These are phyloP conservation scores for Garrulus glandarius DNA, from an alignment of 2,797 vertebrate genomes.

Conservation along the genomic window DNA sequence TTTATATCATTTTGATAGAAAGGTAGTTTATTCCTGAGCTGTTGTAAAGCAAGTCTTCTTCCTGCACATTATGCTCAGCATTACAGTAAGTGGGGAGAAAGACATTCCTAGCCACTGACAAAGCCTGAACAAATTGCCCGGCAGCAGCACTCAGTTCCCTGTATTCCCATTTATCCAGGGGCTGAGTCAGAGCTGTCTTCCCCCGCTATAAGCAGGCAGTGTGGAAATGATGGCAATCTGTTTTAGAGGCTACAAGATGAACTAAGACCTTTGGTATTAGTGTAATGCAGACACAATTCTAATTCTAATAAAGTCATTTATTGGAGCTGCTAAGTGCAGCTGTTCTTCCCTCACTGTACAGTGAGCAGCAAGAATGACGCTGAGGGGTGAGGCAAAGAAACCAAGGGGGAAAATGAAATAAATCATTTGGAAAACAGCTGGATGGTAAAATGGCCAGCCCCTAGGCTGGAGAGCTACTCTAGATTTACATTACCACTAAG, in stretches of 20 bases:
- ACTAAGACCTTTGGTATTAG: constrained; percentile 27
- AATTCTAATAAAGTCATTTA: constrained; percentile 45
- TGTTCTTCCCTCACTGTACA: background rate
- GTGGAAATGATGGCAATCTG: constrained; percentile 15
- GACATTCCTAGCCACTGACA: background rate
- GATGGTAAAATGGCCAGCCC: constrained; percentile 2
- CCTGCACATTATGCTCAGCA: background rate
- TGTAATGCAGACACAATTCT: background rate
- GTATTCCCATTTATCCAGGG: background rate
- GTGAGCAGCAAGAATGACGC: background rate
- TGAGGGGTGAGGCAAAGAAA: background rate
- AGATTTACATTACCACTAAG: background rate
- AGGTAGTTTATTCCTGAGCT: background rate
- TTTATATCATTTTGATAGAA: background rate
- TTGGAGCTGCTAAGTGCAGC: background rate
- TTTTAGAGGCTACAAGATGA: constrained; percentile 24
- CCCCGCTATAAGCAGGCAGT: background rate
- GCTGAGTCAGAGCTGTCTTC: constrained; percentile 27
- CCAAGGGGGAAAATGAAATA: constrained; percentile 26
- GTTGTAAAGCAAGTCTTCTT: background rate
- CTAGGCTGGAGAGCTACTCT: background rate
- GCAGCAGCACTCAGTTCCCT: background rate
- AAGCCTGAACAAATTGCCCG: background rate
- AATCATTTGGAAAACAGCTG: constrained; percentile 46
- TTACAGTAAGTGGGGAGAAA: background rate